Evolutionary conservation across 2,888 invertebrate genomes (phyloP), one percentile per base, ranked within the genome.

Genomic region (Epinotia bilunana): DNA sequence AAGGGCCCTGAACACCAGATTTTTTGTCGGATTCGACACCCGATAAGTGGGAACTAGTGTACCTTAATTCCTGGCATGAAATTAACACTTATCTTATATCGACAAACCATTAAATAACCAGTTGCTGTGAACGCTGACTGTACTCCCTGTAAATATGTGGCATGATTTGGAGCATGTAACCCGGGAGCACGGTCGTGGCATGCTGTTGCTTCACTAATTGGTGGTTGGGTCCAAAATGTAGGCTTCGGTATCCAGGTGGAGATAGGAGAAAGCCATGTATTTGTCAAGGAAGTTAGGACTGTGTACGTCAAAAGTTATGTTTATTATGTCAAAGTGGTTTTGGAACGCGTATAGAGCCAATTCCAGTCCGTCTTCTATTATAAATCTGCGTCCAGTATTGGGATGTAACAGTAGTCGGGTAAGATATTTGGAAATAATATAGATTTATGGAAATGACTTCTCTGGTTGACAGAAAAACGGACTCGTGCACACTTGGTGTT

Each of bases 151-250:
- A 60, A 23, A 67, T 60, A 67, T 60, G 16, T 60, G 65, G 73
- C 73, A 73, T 58, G 67, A 13, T 33, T 4, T 39, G 62, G 72
- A 23, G 73, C 67, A 61, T 73, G 73, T 53, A 53, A 58, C 39
- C 1, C 4, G 64, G 67, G 46, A 16, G 74, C 70, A 74, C 64
- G 70, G 60, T 71, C 64, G 74, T 70, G 74, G 74, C 74, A 74
- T 71, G 74, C 39, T 23, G 43, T 33, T 53, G 72, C 72, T 73
- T 65, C 58, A 60, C 72, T 73, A 73, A 73, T 65, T 60, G 72
- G 72, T 73, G 72, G 72, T 60, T 18, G 72, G 60, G 69, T 60
- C 28, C 23, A 49, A 39, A 28, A 49, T 20, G 16, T 9, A 64
- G 4, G 12, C 23, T 20, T 33, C 33, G 55, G 39, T 20, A 1